phyloP scores from a whole-genome alignment of 2,888 invertebrate species.

The Agriopis leucophaearia region DNA sequence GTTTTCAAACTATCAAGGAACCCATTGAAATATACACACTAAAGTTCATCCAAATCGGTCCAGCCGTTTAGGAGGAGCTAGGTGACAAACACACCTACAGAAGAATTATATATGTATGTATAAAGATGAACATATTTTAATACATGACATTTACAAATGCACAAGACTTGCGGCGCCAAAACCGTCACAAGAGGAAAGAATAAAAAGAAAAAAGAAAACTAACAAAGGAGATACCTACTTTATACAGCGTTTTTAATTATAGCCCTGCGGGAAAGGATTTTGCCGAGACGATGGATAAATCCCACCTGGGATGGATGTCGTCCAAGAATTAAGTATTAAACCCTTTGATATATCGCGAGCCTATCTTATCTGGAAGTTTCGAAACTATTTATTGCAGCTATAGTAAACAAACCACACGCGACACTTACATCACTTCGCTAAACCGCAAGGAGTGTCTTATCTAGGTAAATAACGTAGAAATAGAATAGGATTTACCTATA shows the following conservation, averaged over 20 bases:
- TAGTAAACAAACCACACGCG: constrained; percentile 29
- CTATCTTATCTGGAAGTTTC: constrained; percentile 33
- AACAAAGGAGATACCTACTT: background rate
- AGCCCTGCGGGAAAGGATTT: background rate
- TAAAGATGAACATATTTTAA: too few species aligned
- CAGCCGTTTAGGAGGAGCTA: too few species aligned
- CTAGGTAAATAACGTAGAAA: background rate
- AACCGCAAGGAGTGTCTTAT: constrained; percentile 32
- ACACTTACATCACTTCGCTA: constrained; percentile 8
- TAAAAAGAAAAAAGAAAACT: too few species aligned
- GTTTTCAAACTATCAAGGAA: too few species aligned
- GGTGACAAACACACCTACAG: too few species aligned
- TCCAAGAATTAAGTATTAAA: constrained; percentile 7
- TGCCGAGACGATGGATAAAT: background rate
- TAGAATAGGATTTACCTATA: too few species aligned
- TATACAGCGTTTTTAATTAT: background rate
- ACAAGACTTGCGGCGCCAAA: too few species aligned
- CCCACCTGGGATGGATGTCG: background rate
- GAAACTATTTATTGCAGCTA: constrained; percentile 28
- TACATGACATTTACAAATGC: too few species aligned
- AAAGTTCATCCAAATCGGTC: too few species aligned
- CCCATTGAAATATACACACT: too few species aligned
- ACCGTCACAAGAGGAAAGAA: too few species aligned
- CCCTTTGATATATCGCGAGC: constrained; percentile 2
- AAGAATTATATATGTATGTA: too few species aligned